These are phyloP conservation scores for Dermatophagoides farinae DNA, from an alignment of 1,140 invertebrate genomes.

Conservation along the genomic window DNA sequence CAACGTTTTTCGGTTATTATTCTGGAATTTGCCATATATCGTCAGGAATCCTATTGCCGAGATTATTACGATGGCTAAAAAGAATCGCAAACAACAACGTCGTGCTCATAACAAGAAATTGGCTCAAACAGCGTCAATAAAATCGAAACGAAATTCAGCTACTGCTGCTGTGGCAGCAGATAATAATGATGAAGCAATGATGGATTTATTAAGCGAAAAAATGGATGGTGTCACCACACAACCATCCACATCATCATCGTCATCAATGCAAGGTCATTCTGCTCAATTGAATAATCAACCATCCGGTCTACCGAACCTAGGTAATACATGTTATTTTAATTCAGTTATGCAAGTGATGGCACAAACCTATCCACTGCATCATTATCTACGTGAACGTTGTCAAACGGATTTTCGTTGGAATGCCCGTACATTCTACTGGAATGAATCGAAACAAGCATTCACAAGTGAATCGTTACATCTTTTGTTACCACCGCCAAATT, in stretches of 20 bases:
- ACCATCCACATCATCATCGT: not conserved
- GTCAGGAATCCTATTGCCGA: no score
- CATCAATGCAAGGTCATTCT: not conserved
- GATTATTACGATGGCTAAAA: not conserved
- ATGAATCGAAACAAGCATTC: constrained; percentile 5
- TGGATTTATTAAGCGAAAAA: not conserved
- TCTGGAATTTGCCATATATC: no score
- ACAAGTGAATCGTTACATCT: not conserved
- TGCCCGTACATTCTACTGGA: constrained; percentile 12
- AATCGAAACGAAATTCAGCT: not conserved
- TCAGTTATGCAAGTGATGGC: constrained; percentile 43
- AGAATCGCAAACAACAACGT: not conserved
- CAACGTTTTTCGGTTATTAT: no score
- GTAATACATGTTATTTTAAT: constrained; percentile 36
- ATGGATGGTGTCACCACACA: not conserved
- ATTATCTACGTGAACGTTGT: constrained; percentile 38
- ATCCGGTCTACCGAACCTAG: constrained; percentile 32
- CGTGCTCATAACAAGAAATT: not conserved
- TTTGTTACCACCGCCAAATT: not conserved
- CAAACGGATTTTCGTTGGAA: constrained; percentile 38
- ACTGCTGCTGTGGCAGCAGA: not conserved
- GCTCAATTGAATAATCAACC: not conserved
- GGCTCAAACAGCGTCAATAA: not conserved
- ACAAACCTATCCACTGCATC: constrained; percentile 56
- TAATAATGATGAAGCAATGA: not conserved